These are phyloP conservation scores for Caligus rogercresseyi DNA, from an alignment of 1,140 invertebrate genomes.

Conservation along the genomic window DNA sequence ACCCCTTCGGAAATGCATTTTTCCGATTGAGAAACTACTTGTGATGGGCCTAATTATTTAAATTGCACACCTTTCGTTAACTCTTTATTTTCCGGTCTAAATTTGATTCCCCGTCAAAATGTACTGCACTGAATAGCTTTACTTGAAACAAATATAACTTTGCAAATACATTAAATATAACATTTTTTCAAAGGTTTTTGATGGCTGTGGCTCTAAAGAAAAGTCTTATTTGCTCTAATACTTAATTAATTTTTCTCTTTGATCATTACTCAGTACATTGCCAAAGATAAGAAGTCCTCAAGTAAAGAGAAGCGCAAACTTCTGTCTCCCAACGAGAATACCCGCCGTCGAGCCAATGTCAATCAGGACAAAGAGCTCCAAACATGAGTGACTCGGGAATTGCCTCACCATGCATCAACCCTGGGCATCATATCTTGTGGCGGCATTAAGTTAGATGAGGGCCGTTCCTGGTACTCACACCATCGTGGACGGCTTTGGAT, in stretches of 20 bases:
- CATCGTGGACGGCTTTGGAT: conserved; percentile 87
- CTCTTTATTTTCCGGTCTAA: no score
- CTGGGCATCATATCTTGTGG: conserved; percentile 72
- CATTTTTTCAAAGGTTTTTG: no score
- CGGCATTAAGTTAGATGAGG: conserved; percentile 51
- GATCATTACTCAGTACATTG: neutral
- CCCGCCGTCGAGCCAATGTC: conserved; percentile 24
- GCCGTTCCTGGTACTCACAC: conserved; percentile 73
- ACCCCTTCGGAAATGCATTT: no score
- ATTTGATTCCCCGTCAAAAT: no score
- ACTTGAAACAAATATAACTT: no score
- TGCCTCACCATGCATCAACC: conserved; percentile 92
- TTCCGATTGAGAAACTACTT: no score
- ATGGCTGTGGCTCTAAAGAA: neutral
- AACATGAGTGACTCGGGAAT: conserved; percentile 71
- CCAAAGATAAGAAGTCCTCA: neutral
- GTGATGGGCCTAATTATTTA: no score
- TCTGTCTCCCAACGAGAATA: neutral
- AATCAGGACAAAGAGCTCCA: conserved; percentile 66
- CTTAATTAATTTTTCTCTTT: neutral
- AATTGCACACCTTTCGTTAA: no score
- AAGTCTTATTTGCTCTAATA: neutral
- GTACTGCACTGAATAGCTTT: no score
- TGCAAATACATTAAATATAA: no score
- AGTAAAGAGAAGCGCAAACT: neutral